phyloP scores from a whole-genome alignment of 2,888 invertebrate species.

The Blastobasis lacticolella region DNA sequence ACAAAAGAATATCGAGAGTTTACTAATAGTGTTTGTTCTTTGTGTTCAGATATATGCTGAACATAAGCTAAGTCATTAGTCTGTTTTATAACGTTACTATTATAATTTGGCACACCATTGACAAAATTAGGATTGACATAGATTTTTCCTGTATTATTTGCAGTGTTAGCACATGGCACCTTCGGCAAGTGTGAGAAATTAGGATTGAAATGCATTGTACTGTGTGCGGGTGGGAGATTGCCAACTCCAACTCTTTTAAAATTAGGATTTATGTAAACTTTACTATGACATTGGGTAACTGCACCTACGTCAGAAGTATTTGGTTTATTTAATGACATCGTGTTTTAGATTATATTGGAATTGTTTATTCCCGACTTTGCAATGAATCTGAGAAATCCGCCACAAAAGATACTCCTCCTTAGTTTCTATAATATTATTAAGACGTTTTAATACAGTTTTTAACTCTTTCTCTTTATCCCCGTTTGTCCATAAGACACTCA shows the following conservation, averaged over 20 bases:
- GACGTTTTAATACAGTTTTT: no score
- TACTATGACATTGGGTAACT: constrained; percentile 18
- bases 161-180: constrained; percentile 8
- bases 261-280: constrained; percentile 61
- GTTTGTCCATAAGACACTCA: constrained; percentile 86
- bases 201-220: constrained; percentile 45
- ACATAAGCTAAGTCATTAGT: no score
- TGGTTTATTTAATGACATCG: no score
- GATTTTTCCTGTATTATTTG: constrained; percentile 37
- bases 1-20: constrained; percentile 46
- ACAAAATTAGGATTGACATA: constrained; percentile 65
- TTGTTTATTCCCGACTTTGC: constrained; percentile 85
- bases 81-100: neutral
- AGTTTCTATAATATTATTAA: no score
- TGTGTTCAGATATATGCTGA: neutral
- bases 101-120: no score
- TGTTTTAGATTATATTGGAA: constrained; percentile 63
- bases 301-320: no score
- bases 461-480: constrained; percentile 77
- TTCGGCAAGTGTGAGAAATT: constrained; percentile 32
- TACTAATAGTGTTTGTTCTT: constrained; percentile 10
- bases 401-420: no score
- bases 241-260: constrained; percentile 33
- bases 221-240: constrained; percentile 13
- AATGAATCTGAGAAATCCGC: constrained; percentile 71